Conservation (phyloP, 2,888 invertebrate species). For the Mythimna albipuncta region DNA sequence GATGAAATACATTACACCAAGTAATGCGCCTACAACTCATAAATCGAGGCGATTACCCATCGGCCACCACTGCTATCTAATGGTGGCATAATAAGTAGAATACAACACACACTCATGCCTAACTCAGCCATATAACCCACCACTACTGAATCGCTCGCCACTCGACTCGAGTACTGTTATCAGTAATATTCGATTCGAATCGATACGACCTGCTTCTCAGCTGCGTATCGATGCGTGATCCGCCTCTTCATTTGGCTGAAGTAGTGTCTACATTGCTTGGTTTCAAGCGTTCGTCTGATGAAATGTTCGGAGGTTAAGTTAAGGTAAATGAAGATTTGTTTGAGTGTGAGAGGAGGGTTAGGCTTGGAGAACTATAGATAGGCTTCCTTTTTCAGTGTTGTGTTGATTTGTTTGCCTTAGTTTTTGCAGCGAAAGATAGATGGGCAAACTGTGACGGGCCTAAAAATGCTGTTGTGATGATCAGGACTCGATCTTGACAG, state of each 20-base stretch:
- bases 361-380: not conserved
- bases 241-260: conserved; percentile 67
- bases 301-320: conserved; percentile 24
- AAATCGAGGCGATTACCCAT: too few species aligned
- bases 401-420: too few species aligned
- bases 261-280: conserved; percentile 55
- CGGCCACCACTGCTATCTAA: too few species aligned
- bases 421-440: too few species aligned
- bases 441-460: too few species aligned
- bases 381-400: too few species aligned
- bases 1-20: too few species aligned
- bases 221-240: conserved; percentile 70
- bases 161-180: conserved; percentile 66
- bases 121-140: conserved; percentile 4
- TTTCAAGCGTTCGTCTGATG: conserved; percentile 45
- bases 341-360: not conserved
- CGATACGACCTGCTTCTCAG: conserved; percentile 64
- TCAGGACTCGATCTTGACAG: too few species aligned
- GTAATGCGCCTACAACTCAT: too few species aligned
- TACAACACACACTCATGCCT: not conserved
- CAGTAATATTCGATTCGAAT: conserved; percentile 71
- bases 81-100: not conserved
- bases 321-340: not conserved
- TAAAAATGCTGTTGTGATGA: too few species aligned
- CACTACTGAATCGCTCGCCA: conserved; percentile 43